Base-by-base conservation (phyloP, 2,888 invertebrate genomes). In the Cheilosia grossa region DNA sequence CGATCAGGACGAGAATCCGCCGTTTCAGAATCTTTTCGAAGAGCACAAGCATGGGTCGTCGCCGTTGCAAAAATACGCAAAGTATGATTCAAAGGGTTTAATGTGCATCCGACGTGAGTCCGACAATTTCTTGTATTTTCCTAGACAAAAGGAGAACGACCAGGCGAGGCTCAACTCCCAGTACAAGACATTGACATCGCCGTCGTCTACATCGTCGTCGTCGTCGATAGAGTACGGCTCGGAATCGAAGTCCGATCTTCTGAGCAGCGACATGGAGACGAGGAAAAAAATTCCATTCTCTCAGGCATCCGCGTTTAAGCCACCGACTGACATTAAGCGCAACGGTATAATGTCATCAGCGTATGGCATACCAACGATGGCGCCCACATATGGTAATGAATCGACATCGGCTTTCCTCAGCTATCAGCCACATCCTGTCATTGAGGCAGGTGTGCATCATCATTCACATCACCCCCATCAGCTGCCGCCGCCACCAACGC, bases 11-110 rank as follows among this genome's bases (percentile, higher is more conserved):
- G 96, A 96, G 88, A 95, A 95, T 37, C 95, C 96, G 51, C 95
- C 95, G 66, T 97, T 97, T 89, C 97, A 97, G 89, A 96, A 97
- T 91, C 93, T 97, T 0, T 97, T 97, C 89, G 96, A 96, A 89
- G 97, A 97, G 89, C 96, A 96, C 90, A 95, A 96, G 89, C 94
- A 94, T 15, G 85, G 70, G 1, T 59, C 77, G 10, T 77, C 82
- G 33, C 86, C 82, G 19, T 81, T 88, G 64, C 87, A 88, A 73
- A 88, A 87, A 72, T 87, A 87, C 59, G 73, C 86, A 59, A 92
- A 91, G 89, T 92, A 91, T 89, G 91, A 89, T 72, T 61, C 81
- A 33, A 88, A 87, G 69, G 75, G 79, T 81, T 73, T 69, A 37
- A 78, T 85, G 73, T 72, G 73, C 70, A 85, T 93, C 94, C 59